These are phyloP conservation scores for Nothocercus julius DNA, from an alignment of 2,113 vertebrate genomes.

Conservation along the genomic window DNA sequence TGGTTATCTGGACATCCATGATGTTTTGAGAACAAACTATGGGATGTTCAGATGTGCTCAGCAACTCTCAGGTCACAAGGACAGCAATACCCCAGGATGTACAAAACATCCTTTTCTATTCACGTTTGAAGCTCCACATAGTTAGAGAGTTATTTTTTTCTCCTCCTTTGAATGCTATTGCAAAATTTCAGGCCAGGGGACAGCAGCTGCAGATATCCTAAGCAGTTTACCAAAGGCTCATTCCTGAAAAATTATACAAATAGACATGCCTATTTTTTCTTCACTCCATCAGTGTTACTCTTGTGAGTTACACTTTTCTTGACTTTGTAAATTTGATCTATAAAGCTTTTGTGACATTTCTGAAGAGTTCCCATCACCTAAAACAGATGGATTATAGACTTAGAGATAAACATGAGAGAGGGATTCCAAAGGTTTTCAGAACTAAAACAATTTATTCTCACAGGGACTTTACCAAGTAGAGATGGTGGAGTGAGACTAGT, in stretches of 20 bases:
- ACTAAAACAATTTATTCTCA: not conserved
- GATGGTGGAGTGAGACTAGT: fast-evolving
- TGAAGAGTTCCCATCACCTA: not conserved
- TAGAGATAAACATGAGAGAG: not conserved
- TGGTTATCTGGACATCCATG: fast-evolving
- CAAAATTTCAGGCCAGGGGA: not conserved
- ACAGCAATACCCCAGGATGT: not conserved
- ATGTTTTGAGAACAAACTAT: fast-evolving
- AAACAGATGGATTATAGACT: not conserved
- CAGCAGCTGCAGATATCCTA: not conserved
- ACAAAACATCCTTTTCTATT: not conserved
- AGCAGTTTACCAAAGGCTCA: not conserved
- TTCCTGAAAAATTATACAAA: not conserved
- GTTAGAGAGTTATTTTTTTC: not conserved
- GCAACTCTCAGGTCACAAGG: not conserved
- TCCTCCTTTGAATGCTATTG: not conserved
- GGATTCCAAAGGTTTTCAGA: constrained; percentile 7
- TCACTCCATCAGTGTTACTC: not conserved
- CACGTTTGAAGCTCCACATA: not conserved
- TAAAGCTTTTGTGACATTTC: not conserved
- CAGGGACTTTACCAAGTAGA: not conserved
- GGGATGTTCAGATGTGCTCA: not conserved
- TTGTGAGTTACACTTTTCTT: not conserved
- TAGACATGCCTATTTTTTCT: not conserved
- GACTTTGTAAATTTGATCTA: not conserved